Evolutionary conservation across 2,797 vertebrate genomes (phyloP).

Genomic region (Syngnathus rostellatus): DNA sequence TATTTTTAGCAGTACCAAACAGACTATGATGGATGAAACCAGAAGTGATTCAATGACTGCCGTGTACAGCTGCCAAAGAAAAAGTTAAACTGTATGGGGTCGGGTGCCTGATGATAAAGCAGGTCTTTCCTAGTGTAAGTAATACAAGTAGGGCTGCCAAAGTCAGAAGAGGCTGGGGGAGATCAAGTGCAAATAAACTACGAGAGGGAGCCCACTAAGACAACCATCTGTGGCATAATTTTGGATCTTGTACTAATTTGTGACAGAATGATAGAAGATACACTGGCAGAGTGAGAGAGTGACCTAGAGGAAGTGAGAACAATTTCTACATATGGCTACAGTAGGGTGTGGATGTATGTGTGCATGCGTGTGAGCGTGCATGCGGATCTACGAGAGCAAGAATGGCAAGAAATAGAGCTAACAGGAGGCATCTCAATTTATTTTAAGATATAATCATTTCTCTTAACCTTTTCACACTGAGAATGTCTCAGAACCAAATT

Average conservation of each 20-base stretch:
- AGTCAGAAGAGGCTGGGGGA: no score
- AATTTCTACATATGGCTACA: no score
- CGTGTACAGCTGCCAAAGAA: not conserved
- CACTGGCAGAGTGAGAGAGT: no score
- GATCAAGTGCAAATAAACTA: not conserved
- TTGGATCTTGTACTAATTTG: not conserved
- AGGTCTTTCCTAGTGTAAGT: not conserved
- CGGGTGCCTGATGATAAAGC: not conserved
- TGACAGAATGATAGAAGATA: constrained; percentile 5
- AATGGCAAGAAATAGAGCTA: no score
- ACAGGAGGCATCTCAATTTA: no score
- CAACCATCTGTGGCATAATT: not conserved
- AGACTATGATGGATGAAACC: constrained; percentile 1
- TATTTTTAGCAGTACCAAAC: not conserved
- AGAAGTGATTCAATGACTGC: not conserved
- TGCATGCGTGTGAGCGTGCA: no score
- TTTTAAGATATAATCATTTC: no score
- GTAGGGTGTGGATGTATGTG: no score
- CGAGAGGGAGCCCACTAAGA: not conserved
- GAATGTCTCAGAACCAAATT: no score
- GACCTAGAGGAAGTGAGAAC: no score
- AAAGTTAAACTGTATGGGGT: not conserved
- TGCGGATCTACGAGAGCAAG: no score
- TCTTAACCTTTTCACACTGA: no score
- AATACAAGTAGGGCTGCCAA: not conserved